phyloP scores from a whole-genome alignment of 1,140 invertebrate species.

The Atta cephalotes region DNA sequence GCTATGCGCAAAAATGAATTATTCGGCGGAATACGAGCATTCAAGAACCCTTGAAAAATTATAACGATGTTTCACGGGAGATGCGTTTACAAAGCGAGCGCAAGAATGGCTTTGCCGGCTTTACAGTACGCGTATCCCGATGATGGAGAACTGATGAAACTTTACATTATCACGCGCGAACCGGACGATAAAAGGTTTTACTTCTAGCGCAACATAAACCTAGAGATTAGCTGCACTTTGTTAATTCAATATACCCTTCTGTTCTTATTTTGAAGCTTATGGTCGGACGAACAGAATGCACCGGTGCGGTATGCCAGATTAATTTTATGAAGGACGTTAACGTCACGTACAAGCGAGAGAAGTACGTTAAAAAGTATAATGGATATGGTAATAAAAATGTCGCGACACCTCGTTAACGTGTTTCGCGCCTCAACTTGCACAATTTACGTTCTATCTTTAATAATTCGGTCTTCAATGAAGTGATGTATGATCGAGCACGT shows the following conservation, averaged over 20 bases:
- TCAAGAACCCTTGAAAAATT: slow-evolving; percentile 30
- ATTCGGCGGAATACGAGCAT: slow-evolving; percentile 21
- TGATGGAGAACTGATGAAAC: slow-evolving; percentile 51
- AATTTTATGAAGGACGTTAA: slow-evolving; percentile 65
- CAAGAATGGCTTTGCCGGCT: slow-evolving; percentile 3
- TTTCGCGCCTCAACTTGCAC: slow-evolving; percentile 56
- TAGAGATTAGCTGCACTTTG: slow-evolving; percentile 69
- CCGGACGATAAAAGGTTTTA: slow-evolving; percentile 67
- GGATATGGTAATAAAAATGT: slow-evolving; percentile 61
- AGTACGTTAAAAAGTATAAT: slow-evolving; percentile 59
- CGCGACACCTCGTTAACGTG: slow-evolving; percentile 59
- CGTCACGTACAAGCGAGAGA: slow-evolving; percentile 53
- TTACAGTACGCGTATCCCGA: slow-evolving; percentile 21
- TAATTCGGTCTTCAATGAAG: slow-evolving; percentile 23
- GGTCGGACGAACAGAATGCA: slow-evolving; percentile 51
- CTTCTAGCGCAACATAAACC: slow-evolving; percentile 71
- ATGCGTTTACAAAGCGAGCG: background rate
- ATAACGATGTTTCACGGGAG: background rate
- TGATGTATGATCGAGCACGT: background rate
- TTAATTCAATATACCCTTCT: slow-evolving; percentile 59
- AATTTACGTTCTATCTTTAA: slow-evolving; percentile 58
- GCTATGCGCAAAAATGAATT: background rate
- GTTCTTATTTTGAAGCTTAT: slow-evolving; percentile 59
- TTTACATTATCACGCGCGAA: slow-evolving; percentile 43
- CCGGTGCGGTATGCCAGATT: slow-evolving; percentile 47